Evolutionary conservation across 92 coral and sea anemone genomes (phyloP), one percentile per base, ranked within the genome.

Genomic region (Plumapathes pennacea): DNA sequence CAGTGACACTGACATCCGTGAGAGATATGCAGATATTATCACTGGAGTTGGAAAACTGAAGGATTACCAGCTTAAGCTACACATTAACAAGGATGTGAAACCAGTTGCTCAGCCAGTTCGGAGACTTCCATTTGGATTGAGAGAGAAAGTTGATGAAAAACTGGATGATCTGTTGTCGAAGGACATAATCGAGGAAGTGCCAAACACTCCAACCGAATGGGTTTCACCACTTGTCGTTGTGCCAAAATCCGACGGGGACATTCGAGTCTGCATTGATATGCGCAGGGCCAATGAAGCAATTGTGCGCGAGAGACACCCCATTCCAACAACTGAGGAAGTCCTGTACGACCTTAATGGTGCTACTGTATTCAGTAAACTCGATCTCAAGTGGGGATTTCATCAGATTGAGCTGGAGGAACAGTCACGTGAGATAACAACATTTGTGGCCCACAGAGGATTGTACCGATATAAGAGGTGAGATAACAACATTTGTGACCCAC

Each of bases 1-100:
- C 50, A 40, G 63, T 41, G 80, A 43, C 33, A 24, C 17, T 24
- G 79, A 60, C 39, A 72, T 60, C 42, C 41, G 32, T 20, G 52
- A 51, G 32, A 38, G 51, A 2, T 50, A 20, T 41, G 20, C 45
- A 13, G 58, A 73, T 10, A 32, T 62, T n/a, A 32, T 67, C 42
- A 19, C 69, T n/a, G 77, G 70, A 37, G 77, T 59, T 25, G 81
- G 71, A 43, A 72, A 72, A 46, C 76, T 80, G 4, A 72, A 71
- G 64, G 47, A 71, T 15, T 51, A 39, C 34, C 27, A 80, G 54
- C 33, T 72, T 2, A 80, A 80, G 31, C 37, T 72, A 11, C 86
- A 65, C 36, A 50, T 72, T 17, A 23, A 64, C 17, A 32, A 73
- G 12, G 47, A 64, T 25, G 63, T 65, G 2, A 64, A 52, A 24